Evolutionary conservation across 2,797 vertebrate species (phyloP).

Genomic region (Sebastes itinus): DNA sequence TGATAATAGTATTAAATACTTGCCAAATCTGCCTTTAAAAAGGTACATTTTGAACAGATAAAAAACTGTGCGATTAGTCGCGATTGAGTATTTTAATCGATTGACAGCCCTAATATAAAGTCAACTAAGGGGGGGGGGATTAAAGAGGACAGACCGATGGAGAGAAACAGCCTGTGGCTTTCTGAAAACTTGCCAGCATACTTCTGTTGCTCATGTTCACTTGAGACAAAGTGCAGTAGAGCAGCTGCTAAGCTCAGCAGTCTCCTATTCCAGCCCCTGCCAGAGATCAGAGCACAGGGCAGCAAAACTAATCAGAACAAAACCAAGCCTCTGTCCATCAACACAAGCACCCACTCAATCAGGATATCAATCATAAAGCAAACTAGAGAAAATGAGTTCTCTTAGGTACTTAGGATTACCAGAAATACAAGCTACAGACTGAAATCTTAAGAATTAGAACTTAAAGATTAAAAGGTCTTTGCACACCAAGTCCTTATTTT

Average conservation of each 20-base stretch:
- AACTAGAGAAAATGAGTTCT: neutral
- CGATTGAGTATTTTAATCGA: too few relatives aligned
- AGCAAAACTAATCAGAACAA: constrained; percentile 13
- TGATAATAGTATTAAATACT: too few relatives aligned
- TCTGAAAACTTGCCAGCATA: constrained; percentile 29
- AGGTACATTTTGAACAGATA: too few relatives aligned
- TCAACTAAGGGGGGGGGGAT: neutral
- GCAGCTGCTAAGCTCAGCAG: constrained; percentile 28
- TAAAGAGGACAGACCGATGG: neutral
- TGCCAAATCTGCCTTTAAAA: too few relatives aligned
- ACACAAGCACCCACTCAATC: neutral
- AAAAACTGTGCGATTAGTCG: too few relatives aligned
- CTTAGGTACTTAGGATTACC: neutral
- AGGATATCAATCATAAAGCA: neutral
- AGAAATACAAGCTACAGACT: neutral
- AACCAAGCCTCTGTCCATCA: neutral
- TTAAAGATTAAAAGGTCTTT: neutral
- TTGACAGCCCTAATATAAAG: neutral
- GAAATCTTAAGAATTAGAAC: neutral
- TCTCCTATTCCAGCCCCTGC: constrained; percentile 11
- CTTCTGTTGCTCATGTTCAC: constrained; percentile 36
- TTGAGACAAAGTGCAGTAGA: constrained; percentile 43
- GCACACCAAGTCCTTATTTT: too few relatives aligned
- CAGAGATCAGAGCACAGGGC: constrained; percentile 11
- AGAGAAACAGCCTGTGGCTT: constrained; percentile 24